Percentiles rank a stretch among this genome's conserved stretches.
These are phyloP conservation scores for Corythaixoides concolor DNA, from an alignment of 2,113 vertebrate genomes.

Conservation along the genomic window DNA sequence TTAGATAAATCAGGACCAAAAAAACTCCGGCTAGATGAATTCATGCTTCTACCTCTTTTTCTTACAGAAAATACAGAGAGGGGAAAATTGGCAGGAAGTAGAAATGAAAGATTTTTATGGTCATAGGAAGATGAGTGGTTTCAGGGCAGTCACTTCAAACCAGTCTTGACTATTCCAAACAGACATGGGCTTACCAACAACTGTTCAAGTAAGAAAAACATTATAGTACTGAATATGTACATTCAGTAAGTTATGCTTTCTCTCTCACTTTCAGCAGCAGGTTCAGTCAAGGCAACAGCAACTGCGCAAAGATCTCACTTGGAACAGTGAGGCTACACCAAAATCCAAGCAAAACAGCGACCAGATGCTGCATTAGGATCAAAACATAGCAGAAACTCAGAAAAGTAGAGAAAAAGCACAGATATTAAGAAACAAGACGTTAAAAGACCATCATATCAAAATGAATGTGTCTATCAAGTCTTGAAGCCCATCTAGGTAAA, in stretches of 20 bases:
- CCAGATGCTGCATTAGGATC: neutral
- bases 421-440: neutral
- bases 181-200: neutral
- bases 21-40: neutral
- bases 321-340: neutral
- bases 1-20: neutral
- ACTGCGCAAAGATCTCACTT: neutral
- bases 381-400: neutral
- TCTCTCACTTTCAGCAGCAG: neutral
- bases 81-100: neutral
- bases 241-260: neutral
- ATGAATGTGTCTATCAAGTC: neutral
- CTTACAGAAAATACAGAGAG: neutral
- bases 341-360: neutral
- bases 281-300: neutral
- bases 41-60: neutral
- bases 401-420: neutral
- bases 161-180: neutral
- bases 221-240: neutral
- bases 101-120: neutral
- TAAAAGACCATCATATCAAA: neutral
- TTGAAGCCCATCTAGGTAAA: neutral
- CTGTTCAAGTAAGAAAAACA: neutral
- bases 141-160: neutral
- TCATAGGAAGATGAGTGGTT: neutral